Evolutionary conservation across 1,140 invertebrate genomes (phyloP), one percentile per base, ranked within the genome.

Genomic region (Holotrichia oblita): DNA sequence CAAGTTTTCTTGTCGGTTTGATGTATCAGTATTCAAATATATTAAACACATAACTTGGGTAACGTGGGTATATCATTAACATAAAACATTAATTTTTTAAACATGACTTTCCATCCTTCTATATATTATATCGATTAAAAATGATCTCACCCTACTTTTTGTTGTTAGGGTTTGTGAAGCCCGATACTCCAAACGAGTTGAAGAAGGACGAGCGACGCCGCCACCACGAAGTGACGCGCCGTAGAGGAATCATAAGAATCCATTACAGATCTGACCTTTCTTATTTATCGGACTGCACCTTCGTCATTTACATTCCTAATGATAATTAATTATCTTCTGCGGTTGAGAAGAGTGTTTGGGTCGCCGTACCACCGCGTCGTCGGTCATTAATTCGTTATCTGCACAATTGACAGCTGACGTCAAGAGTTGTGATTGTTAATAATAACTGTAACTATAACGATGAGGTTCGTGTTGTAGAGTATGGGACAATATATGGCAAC

Each of bases 371-470:
- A 20, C 75, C 75, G 20, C 75, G 41, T 34, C 14, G 75, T 7
- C 75, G 75, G 41, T 55, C 75, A 55, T 76, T 76, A 76, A 76
- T 76, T 76, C 41, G 75, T 76, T 76, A 76, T 76, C 41, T 27
- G 44, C 41, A 27, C 75, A 76, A 76, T 76, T 76, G 75, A 76
- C 75, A 76, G 75, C 4, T 76, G 41, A 76, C 75, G 75, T 76
- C 41, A 76, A 55, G 75, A 76, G 22, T 42, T 76, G 24, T 20
- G 75, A 76, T 76, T 48, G 41, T 76, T 55, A 76, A 24, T 55
- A 76, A 76, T 48, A 76, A 55, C 27, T 44, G 41, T 74, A 74
- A 74, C 73, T 74, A 74, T 27, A 64, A 22, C n/a, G 22, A 64
- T 6, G 44, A 12, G n/a, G 48, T n/a, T 17, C 14, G 14, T n/a